Percentiles rank a stretch among this genome's conserved stretches.
These are phyloP conservation scores for Champsocephalus esox DNA, from an alignment of 2,797 vertebrate species.

Conservation along the genomic window DNA sequence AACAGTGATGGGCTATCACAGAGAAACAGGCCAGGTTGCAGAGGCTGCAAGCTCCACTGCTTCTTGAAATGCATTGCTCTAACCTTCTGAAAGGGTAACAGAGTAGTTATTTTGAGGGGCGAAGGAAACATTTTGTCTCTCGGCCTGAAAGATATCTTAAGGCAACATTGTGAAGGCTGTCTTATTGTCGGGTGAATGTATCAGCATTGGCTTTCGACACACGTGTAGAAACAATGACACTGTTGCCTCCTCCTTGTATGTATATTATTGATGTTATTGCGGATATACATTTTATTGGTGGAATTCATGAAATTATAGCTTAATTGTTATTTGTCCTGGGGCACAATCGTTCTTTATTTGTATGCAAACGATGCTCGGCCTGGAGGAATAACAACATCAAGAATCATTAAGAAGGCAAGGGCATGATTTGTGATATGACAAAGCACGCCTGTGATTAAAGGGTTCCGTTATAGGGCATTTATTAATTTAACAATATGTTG, in stretches of 20 bases:
- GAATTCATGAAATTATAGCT: slow-evolving; percentile 30
- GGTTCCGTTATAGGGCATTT: background rate
- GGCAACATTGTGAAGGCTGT: slow-evolving; percentile 12
- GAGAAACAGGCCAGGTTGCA: slow-evolving; percentile 70
- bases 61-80: slow-evolving; percentile 62
- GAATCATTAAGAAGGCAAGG: background rate
- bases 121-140: slow-evolving; percentile 40
- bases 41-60: slow-evolving; percentile 57
- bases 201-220: slow-evolving; percentile 32
- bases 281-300: slow-evolving; percentile 27
- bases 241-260: background rate
- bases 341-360: slow-evolving; percentile 13
- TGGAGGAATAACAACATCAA: slow-evolving; percentile 8
- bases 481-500: background rate
- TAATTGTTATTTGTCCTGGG: slow-evolving; percentile 32
- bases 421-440: background rate
- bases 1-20: slow-evolving; percentile 71
- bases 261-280: slow-evolving; percentile 42
- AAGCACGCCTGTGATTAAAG: background rate
- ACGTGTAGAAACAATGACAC: slow-evolving; percentile 36
- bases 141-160: slow-evolving; percentile 25
- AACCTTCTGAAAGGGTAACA: slow-evolving; percentile 78
- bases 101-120: slow-evolving; percentile 49
- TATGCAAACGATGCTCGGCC: slow-evolving; percentile 17
- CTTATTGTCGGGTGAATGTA: slow-evolving; percentile 11